Conservation (phyloP, 1,140 invertebrate genomes). For the Microplitis demolitor region DNA sequence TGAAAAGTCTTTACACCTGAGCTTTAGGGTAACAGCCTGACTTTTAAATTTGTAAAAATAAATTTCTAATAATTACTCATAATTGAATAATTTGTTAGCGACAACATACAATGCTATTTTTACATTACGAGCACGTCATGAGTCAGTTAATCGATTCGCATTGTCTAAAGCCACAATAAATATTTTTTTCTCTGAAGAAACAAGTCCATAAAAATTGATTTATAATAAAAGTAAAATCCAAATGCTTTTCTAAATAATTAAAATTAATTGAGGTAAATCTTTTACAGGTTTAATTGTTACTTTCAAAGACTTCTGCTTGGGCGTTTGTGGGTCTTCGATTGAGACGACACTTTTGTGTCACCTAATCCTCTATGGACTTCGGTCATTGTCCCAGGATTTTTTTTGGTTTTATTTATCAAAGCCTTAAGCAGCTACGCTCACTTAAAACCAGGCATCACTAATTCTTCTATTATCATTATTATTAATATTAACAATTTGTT, state of each 20-base stretch:
- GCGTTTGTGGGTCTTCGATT: constrained; percentile 43
- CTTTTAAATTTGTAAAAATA: background rate
- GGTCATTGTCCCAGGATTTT: constrained; percentile 40
- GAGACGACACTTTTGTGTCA: constrained; percentile 2
- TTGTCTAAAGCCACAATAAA: background rate
- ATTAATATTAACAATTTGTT: background rate
- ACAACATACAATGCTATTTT: background rate
- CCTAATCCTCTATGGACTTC: background rate
- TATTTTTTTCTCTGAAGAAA: too few species aligned
- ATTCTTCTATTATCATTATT: background rate
- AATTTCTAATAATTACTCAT: background rate
- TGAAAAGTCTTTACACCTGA: too few species aligned
- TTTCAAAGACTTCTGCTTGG: constrained; percentile 54
- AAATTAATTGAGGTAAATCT: constrained; percentile 25
- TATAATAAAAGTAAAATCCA: too few species aligned
- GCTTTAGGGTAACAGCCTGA: background rate
- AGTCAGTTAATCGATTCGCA: background rate
- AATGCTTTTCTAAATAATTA: too few species aligned
- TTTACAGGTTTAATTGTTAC: constrained; percentile 41
- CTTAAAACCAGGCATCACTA: background rate
- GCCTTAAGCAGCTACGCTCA: background rate
- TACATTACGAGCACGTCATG: background rate
- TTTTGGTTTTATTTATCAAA: background rate
- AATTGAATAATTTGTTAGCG: background rate
- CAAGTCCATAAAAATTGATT: too few species aligned